phyloP scores from a whole-genome alignment of 2,113 vertebrate species.

The Amphiprion ocellaris region DNA sequence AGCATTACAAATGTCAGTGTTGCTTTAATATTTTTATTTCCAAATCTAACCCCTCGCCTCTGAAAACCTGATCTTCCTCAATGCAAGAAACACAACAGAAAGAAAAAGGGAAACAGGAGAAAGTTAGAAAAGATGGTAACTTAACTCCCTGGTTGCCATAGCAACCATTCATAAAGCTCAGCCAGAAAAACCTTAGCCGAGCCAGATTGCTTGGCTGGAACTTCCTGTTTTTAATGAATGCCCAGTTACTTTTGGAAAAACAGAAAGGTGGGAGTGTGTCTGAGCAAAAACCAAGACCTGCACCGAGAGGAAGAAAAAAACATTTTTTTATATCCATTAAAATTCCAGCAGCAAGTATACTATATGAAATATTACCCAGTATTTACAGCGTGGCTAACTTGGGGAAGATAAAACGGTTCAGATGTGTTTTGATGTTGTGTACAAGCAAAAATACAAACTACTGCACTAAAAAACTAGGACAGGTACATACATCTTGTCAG shows the following conservation, averaged over 20 bases:
- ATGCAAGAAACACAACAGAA: constrained; percentile 1
- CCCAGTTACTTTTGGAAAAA: constrained; percentile 36
- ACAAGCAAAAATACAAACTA: too few relatives aligned
- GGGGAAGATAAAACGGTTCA: too few relatives aligned
- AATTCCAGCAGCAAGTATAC: too few relatives aligned
- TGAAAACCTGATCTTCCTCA: neutral
- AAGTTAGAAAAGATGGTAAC: constrained; percentile 52
- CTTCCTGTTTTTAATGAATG: constrained; percentile 57
- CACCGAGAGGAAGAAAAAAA: neutral
- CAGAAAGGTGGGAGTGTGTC: constrained; percentile 34
- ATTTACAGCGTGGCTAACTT: too few relatives aligned
- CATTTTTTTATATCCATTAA: too few relatives aligned
- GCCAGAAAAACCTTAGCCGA: constrained; percentile 32
- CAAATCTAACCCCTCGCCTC: too few relatives aligned
- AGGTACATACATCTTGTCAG: neutral
- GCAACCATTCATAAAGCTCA: constrained; percentile 63
- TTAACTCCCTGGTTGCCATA: constrained; percentile 50
- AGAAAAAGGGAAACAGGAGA: constrained; percentile 7
- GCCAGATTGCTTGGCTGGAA: constrained; percentile 58
- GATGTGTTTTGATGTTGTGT: too few relatives aligned
- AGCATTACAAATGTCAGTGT: neutral
- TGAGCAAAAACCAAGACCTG: constrained; percentile 22
- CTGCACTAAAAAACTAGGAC: neutral
- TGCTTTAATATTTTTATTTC: neutral
- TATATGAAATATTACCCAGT: too few relatives aligned